phyloP scores from a whole-genome alignment of 2,113 vertebrate species.

The Scortum barcoo region DNA sequence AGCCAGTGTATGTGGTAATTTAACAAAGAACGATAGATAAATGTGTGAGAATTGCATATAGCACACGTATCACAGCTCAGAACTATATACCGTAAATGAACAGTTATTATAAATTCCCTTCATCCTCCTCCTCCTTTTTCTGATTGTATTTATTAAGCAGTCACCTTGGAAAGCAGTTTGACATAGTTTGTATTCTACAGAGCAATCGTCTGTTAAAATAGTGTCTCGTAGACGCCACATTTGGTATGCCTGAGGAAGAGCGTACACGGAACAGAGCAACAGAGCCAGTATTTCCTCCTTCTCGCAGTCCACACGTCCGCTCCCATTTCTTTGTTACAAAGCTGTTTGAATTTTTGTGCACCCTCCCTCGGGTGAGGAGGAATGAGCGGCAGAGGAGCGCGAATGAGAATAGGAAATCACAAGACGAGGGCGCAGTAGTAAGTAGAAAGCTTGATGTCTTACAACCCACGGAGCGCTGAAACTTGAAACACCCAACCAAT shows the following conservation, averaged over 20 bases:
- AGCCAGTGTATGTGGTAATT: slow-evolving; percentile 14
- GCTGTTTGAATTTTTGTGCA: slow-evolving; percentile 59
- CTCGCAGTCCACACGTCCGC: slow-evolving; percentile 52
- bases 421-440: slow-evolving; percentile 58
- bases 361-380: slow-evolving; percentile 48
- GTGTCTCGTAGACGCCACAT: slow-evolving; percentile 41
- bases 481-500: slow-evolving; percentile 72
- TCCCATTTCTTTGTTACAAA: slow-evolving; percentile 59
- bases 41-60: neutral
- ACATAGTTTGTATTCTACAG: slow-evolving; percentile 77
- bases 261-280: slow-evolving; percentile 50
- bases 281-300: slow-evolving; percentile 56
- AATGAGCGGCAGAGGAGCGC: slow-evolving; percentile 30
- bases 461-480: slow-evolving; percentile 68
- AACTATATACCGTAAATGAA: neutral
- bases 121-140: neutral
- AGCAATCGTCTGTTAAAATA: slow-evolving; percentile 51
- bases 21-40: slow-evolving; percentile 6
- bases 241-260: slow-evolving; percentile 66
- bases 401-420: slow-evolving; percentile 72
- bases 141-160: slow-evolving; percentile 49
- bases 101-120: slow-evolving; percentile 20
- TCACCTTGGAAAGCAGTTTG: slow-evolving; percentile 69
- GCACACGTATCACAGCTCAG: slow-evolving; percentile 16
- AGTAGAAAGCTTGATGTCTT: slow-evolving; percentile 71